These are phyloP conservation scores for Drosophila simulans DNA, from an alignment of 1,140 invertebrate genomes.

Conservation along the genomic window DNA sequence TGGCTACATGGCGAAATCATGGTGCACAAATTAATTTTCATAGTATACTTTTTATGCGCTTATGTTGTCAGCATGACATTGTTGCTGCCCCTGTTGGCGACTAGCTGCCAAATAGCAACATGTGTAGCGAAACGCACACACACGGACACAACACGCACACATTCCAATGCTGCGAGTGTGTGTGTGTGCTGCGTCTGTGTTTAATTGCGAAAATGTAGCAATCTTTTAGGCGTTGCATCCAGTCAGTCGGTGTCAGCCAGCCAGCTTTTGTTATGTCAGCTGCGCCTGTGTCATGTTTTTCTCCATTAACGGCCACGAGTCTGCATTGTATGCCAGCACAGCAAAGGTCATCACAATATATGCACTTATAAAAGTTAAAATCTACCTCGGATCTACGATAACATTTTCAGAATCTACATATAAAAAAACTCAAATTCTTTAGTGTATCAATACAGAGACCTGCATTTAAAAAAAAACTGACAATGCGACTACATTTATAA, in stretches of 20 bases:
- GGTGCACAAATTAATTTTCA: conserved; percentile 73
- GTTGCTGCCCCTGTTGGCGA: conserved; percentile 41
- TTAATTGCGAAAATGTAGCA: conserved; percentile 82
- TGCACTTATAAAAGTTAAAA: background rate
- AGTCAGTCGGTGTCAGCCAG: conserved; percentile 48
- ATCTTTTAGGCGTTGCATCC: conserved; percentile 73
- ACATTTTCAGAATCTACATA: no score
- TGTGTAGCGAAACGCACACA: conserved; percentile 50
- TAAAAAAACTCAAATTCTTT: background rate
- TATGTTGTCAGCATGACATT: conserved; percentile 78
- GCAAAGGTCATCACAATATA: background rate
- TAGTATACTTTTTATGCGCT: conserved; percentile 62
- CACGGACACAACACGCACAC: conserved; percentile 24
- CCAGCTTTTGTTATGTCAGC: conserved; percentile 74
- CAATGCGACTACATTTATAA: no score
- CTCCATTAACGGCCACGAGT: conserved; percentile 60
- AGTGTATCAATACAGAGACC: no score
- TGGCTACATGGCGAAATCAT: conserved; percentile 37
- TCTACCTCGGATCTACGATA: no score
- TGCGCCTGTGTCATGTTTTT: conserved; percentile 67
- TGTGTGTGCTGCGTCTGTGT: conserved; percentile 43
- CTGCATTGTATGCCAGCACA: background rate
- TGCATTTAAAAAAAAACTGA: no score
- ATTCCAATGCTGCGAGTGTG: background rate
- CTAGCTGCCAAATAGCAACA: conserved; percentile 66